Evolutionary conservation across 2,113 vertebrate species (phyloP).

Genomic region (Lathamus discolor): DNA sequence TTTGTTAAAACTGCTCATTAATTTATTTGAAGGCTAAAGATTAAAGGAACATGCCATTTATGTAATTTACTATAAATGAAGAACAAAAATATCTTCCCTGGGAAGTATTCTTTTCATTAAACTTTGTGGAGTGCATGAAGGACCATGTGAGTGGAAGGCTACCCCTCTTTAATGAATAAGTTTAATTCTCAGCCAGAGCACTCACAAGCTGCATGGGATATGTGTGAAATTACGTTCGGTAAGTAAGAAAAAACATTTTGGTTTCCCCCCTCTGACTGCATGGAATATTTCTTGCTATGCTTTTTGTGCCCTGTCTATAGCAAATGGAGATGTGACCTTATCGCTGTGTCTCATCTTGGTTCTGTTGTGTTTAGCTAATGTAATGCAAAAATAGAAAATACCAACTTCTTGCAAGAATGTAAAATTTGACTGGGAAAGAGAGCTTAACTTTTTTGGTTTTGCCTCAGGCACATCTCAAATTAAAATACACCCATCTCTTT

Average conservation of each 20-base stretch:
- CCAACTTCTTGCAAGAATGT: not conserved
- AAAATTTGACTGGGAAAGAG: not conserved
- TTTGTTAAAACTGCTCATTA: not conserved
- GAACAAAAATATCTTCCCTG: not conserved
- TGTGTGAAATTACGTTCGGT: not conserved
- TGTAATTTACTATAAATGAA: not conserved
- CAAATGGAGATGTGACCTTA: not conserved
- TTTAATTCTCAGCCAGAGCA: not conserved
- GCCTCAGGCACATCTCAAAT: not conserved
- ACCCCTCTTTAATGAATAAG: not conserved
- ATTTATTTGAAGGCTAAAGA: not conserved
- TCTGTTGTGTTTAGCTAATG: not conserved
- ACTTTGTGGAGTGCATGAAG: not conserved
- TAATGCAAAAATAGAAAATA: not conserved
- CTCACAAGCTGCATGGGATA: not conserved
- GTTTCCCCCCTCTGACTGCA: not conserved
- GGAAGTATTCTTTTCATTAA: not conserved
- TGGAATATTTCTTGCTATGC: not conserved
- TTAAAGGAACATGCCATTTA: not conserved
- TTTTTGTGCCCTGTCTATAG: not conserved
- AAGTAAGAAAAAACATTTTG: not conserved
- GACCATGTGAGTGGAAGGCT: not conserved
- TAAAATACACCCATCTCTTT: not conserved
- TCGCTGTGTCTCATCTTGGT: accelerated
- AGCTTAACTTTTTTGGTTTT: not conserved